Base-by-base conservation (phyloP, 1,140 invertebrate species). In the Bicyclus anynana region DNA sequence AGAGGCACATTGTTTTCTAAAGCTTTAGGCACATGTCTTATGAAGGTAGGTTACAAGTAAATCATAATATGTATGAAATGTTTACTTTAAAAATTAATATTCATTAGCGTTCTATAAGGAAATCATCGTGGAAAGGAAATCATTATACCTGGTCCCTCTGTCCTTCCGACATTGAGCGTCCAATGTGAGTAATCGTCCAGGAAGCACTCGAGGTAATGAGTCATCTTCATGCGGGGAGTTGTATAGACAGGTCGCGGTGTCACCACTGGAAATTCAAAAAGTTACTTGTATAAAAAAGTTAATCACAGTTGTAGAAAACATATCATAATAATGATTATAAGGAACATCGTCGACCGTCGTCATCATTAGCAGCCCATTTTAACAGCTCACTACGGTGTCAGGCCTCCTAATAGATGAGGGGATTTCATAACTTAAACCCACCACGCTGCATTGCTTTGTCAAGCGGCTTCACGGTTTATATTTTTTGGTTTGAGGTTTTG, bases 181-280 rank as follows among this genome's bases (percentile, higher is more conserved):
- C 62, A 98, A 88, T 2, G 95, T 94, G 10, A 98, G 89, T 64
- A 98, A 89, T 74, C 97, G 96, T 50, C 97, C 97, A 2, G 97
- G 97, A 61, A 98, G 86, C 13, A 97, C 95, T 74, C 97, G 89
- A 1, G 96, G 95, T 54, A 98, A 80, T 5, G 94, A 94, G 75
- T 97, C 95, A 79, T 97, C 96, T 87, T 98, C 96, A 80, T 98
- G 97, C 12, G 97, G 97, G 10, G 95, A 95, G 85, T 98, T 98
- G 88, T 96, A 97, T 53, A 98, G 88, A 80, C 97, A 98, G 12
- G 95, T 97, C 29, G 97, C 96, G 27, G 97, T 98, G 72, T 98
- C 97, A 46, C 97, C 96, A 84, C 97, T 98, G 80, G 18, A 91
- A 55, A 40, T 53, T 13, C 1, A 27, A 48, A 5, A 37, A 7